Evolutionary conservation across 1,140 invertebrate genomes (phyloP), one percentile per base, ranked within the genome.

Genomic region (Tetramorium parvispinum): DNA sequence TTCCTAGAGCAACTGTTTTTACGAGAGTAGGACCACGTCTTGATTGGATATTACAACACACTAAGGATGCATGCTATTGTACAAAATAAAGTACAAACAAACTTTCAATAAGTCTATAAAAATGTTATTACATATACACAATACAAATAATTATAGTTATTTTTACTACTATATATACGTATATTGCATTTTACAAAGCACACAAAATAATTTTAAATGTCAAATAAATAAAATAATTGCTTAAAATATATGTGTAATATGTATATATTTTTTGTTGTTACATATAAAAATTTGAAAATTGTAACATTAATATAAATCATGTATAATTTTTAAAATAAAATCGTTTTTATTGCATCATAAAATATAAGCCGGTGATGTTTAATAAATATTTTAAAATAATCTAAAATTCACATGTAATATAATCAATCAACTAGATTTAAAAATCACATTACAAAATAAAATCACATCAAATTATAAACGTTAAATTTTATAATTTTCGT

Each of bases 31-130:
- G 95, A 18, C 94, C 95, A 18, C 96, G 96, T 92, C 83, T 96
- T 0, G 88, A 95, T 21, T 97, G 97, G 97, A 97, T 97, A 87
- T 93, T 96, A 24, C 93, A 96, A 77, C 93, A 96, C 51, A 96
- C 96, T 5, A 95, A 93, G 88, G 95, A 96, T 87, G 95, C 96
- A 0, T 96, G 96, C 85, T 96, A 96, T 86, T 97, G 96, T 78
- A 76, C 93, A 24, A 96, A 95, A 94, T 93, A 88, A 53, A 53
- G 89, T 49, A 81, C n/a, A 78, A 40, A 6, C 43, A 21, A 82
- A 43, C 2, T 40, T 63, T 16, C 11, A 53, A 27, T 21, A 8
- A 49, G 46, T 4, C 8, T 55, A 51, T 13, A 11, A 24, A 18
- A 51, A 63, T 8, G n/a, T 65, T 79, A 13, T 49, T 43, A 18